Percentiles rank a stretch among this genome's conserved stretches.
Conservation (phyloP, 2,113 vertebrate species). For the Limnothrissa miodon region DNA sequence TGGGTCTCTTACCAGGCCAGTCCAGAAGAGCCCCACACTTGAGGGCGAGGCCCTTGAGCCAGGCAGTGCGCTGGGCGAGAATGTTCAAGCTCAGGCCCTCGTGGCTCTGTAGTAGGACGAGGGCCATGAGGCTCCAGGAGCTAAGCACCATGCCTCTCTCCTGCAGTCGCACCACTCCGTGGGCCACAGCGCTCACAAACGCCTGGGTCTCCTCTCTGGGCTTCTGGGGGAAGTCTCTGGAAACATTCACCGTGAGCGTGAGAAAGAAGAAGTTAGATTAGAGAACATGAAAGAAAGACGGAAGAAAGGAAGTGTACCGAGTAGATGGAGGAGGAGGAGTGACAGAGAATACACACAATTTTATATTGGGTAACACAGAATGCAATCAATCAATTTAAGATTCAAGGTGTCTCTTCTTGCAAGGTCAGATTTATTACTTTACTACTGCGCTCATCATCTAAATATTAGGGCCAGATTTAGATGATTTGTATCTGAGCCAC, state of each 20-base stretch:
- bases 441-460: background rate
- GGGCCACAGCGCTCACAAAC: slow-evolving; percentile 81
- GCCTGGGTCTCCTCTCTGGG: slow-evolving; percentile 76
- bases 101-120: slow-evolving; percentile 81
- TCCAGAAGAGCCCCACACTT: slow-evolving; percentile 78
- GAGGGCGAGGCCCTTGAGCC: slow-evolving; percentile 81
- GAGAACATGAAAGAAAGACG: background rate
- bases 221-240: slow-evolving; percentile 83
- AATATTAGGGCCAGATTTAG: background rate
- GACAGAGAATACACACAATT: background rate
- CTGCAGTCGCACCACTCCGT: slow-evolving; percentile 81
- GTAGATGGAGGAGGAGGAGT: background rate
- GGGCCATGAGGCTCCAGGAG: slow-evolving; percentile 81
- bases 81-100: slow-evolving; percentile 72
- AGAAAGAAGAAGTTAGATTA: background rate
- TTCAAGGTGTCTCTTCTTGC: background rate
- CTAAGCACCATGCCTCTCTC: slow-evolving; percentile 82
- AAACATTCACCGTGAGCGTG: background rate
- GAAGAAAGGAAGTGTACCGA: background rate
- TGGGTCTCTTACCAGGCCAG: slow-evolving; percentile 81
- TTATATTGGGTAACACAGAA: too few species aligned
- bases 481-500: background rate
- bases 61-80: slow-evolving; percentile 78
- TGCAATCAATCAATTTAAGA: background rate
- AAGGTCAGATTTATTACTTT: background rate